Conservation (phyloP, 1,140 invertebrate species). For the Diorhabda elongata region DNA sequence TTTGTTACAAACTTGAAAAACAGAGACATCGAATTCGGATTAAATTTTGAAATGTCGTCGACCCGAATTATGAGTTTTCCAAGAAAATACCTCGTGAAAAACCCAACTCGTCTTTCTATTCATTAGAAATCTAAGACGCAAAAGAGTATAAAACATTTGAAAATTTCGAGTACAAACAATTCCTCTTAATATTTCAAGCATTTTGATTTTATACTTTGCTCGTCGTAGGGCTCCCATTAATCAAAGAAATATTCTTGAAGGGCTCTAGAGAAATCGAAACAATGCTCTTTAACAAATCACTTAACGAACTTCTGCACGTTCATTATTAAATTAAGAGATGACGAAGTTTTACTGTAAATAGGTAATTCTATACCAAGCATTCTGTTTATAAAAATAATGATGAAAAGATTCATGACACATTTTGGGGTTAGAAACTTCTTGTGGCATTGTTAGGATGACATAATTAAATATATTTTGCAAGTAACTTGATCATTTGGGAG, state of each 20-base stretch:
- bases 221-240: not conserved
- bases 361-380: constrained; percentile 19
- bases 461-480: no score
- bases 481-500: no score
- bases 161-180: not conserved
- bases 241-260: not conserved
- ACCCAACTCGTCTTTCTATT: no score
- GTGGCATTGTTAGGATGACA: no score
- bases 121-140: no score
- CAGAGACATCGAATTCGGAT: no score
- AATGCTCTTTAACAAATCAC: constrained; percentile 13
- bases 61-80: no score
- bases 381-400: constrained; percentile 21
- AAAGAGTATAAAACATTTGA: not conserved
- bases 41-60: no score
- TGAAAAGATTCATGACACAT: not conserved
- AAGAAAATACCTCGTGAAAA: no score
- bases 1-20: no score
- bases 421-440: no score
- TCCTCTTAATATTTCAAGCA: not conserved
- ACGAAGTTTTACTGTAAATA: constrained; percentile 16
- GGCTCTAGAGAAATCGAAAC: constrained; percentile 8
- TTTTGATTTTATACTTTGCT: constrained; percentile 1
- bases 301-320: constrained; percentile 10
- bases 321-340: constrained; percentile 21